These are phyloP conservation scores for Apamea anceps DNA, from an alignment of 2,888 invertebrate genomes.

Conservation along the genomic window DNA sequence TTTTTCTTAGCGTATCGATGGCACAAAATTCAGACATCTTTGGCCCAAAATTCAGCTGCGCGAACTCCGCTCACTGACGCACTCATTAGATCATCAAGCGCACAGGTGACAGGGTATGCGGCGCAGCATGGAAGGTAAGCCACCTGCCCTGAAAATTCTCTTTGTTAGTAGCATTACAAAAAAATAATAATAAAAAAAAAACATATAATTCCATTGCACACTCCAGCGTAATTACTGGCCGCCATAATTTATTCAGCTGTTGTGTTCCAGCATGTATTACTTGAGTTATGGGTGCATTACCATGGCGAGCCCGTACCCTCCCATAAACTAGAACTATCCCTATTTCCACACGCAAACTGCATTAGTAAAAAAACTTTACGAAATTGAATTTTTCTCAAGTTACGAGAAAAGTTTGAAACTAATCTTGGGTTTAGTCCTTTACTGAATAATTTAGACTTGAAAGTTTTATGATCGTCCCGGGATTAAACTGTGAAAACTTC, in stretches of 20 bases:
- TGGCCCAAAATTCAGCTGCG: not conserved
- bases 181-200: not conserved
- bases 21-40: not conserved
- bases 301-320: slow-evolving; percentile 18
- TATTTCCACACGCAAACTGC: slow-evolving; percentile 46
- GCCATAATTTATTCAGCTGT: slow-evolving; percentile 53
- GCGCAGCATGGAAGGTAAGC: not conserved
- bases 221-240: slow-evolving; percentile 18
- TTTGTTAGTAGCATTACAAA: not conserved
- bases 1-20: not conserved
- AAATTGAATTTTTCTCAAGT: slow-evolving; percentile 27
- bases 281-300: slow-evolving; percentile 58
- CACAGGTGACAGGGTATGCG: not conserved
- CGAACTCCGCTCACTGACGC: not conserved
- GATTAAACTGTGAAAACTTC: slow-evolving; percentile 47
- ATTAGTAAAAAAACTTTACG: slow-evolving; percentile 31
- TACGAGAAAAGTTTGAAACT: slow-evolving; percentile 39
- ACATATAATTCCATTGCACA: not conserved
- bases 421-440: slow-evolving; percentile 33
- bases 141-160: not conserved
- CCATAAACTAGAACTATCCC: slow-evolving; percentile 38
- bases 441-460: slow-evolving; percentile 27
- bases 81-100: not conserved
- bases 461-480: slow-evolving; percentile 37
- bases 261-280: slow-evolving; percentile 32